These are phyloP conservation scores for Heteronetta atricapilla DNA, from an alignment of 2,113 vertebrate genomes.

Conservation along the genomic window DNA sequence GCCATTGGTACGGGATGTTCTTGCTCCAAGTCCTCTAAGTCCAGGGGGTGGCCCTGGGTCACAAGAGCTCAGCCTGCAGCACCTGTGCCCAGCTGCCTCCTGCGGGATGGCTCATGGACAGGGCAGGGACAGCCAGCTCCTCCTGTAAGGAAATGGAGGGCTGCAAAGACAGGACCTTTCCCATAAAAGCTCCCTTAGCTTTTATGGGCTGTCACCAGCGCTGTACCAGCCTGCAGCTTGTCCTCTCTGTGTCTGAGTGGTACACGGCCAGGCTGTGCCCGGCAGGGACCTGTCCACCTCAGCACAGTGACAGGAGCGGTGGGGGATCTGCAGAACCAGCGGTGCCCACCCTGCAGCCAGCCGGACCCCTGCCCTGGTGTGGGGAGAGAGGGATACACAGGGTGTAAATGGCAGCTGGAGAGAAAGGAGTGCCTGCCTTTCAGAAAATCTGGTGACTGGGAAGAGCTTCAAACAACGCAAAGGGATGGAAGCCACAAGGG, in stretches of 20 bases:
- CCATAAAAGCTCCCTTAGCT: neutral
- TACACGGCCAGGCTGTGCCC: neutral
- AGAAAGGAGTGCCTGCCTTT: neutral
- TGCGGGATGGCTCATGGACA: fast-evolving
- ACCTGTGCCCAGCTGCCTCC: fast-evolving
- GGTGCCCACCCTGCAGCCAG: neutral
- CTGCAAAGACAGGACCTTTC: neutral
- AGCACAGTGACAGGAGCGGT: neutral
- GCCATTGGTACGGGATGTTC: fast-evolving
- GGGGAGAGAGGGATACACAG: neutral
- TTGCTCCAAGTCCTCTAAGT: neutral
- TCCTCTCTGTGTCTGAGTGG: neutral
- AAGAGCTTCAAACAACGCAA: constrained; percentile 23
- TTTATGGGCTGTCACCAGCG: neutral
- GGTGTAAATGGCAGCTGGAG: neutral
- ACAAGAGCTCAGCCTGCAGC: neutral
- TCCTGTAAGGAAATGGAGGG: neutral
- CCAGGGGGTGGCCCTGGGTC: neutral
- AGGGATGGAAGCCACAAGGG: neutral
- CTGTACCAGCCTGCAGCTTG: neutral
- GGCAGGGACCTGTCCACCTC: neutral
- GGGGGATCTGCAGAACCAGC: neutral
- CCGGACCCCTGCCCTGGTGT: neutral
- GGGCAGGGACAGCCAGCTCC: neutral
- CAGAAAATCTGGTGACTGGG: neutral